phyloP scores from a whole-genome alignment of 2,888 invertebrate species.

The Dione juno region DNA sequence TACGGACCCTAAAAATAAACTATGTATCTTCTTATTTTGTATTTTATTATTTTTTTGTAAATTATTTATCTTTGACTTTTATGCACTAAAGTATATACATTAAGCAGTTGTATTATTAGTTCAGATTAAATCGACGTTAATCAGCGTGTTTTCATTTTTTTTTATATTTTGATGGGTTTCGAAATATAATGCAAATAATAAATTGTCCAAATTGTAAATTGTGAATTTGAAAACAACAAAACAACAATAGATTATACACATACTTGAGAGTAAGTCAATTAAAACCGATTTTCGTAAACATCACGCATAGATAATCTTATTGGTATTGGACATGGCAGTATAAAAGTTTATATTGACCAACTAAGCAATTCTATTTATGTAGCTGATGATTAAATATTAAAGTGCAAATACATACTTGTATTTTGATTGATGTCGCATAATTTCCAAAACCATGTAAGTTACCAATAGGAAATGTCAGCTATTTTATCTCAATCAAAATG shows the following conservation, averaged over 20 bases:
- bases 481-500: no score
- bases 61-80: no score
- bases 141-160: neutral
- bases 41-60: no score
- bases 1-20: no score
- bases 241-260: neutral
- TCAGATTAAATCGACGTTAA: neutral
- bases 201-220: neutral
- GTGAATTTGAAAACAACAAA: conserved; percentile 4
- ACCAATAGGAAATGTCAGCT: neutral
- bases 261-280: neutral
- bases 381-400: neutral
- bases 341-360: neutral
- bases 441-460: conserved; percentile 1
- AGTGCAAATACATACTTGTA: neutral
- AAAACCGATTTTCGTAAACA: neutral
- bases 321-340: neutral
- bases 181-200: neutral
- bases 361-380: neutral
- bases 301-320: neutral
- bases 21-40: no score
- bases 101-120: no score
- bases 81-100: no score
- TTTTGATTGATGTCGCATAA: conserved; percentile 1
- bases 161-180: neutral